phyloP scores from a whole-genome alignment of 2,888 invertebrate genomes.

The Caenorhabditis plicata region DNA sequence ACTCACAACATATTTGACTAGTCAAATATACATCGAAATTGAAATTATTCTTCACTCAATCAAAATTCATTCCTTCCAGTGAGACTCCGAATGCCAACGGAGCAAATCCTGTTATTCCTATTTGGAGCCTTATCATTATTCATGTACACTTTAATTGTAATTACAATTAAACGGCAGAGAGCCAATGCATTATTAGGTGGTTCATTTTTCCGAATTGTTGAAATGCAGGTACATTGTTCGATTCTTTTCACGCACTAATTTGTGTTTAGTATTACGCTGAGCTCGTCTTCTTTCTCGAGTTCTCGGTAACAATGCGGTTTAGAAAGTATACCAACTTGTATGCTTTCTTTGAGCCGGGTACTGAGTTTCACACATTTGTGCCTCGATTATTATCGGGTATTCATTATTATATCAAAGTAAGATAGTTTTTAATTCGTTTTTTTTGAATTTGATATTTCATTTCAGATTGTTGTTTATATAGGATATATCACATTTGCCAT shows the following conservation, averaged over 20 bases:
- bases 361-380: constrained; percentile 5
- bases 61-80: too few species aligned
- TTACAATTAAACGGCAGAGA: constrained; percentile 16
- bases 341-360: constrained; percentile 16
- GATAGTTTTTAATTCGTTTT: neutral
- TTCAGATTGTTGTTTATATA: constrained; percentile 30
- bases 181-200: constrained; percentile 21
- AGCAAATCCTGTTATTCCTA: constrained; percentile 18
- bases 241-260: neutral
- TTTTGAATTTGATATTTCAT: neutral
- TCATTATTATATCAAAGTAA: constrained; percentile 31
- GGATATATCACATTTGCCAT: constrained; percentile 24
- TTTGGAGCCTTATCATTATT: constrained; percentile 12
- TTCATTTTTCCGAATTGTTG: constrained; percentile 28
- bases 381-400: constrained; percentile 19
- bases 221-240: constrained; percentile 32
- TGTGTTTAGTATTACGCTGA: constrained; percentile 28
- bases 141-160: constrained; percentile 17
- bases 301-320: constrained; percentile 19
- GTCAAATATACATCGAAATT: too few species aligned
- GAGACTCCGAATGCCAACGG: constrained; percentile 13
- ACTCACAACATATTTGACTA: too few species aligned
- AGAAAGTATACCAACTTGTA: constrained; percentile 24
- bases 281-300: constrained; percentile 23
- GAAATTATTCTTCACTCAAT: too few species aligned